Conservation (phyloP, 2,888 invertebrate genomes). For the Eristalinus aeneus region DNA sequence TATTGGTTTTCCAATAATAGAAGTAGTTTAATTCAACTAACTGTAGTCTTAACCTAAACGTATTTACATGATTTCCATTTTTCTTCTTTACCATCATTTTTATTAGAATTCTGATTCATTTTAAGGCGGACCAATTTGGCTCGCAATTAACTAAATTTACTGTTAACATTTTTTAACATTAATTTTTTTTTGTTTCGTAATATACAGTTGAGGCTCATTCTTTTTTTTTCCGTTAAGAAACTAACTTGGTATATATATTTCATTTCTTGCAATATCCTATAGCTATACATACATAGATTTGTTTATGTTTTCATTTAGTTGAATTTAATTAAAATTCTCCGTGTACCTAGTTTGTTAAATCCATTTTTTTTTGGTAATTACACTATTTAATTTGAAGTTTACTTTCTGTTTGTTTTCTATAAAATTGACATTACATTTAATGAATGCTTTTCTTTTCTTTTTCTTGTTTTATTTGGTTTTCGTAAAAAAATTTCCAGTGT, state of each 20-base stretch:
- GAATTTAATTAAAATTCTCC: slow-evolving; percentile 35
- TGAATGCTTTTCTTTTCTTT: slow-evolving; percentile 24
- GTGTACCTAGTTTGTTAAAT: slow-evolving; percentile 39
- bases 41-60: slow-evolving; percentile 49
- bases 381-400: slow-evolving; percentile 43
- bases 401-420: slow-evolving; percentile 59
- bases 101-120: slow-evolving; percentile 25
- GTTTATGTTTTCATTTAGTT: slow-evolving; percentile 20
- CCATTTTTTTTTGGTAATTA: slow-evolving; percentile 27
- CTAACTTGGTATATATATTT: slow-evolving; percentile 13
- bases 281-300: slow-evolving; percentile 32
- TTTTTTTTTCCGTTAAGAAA: slow-evolving; percentile 49
- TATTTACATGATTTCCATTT: slow-evolving; percentile 54
- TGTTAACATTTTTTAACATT: slow-evolving; percentile 61
- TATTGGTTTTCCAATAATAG: slow-evolving; percentile 31
- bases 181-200: slow-evolving; percentile 29
- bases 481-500: slow-evolving; percentile 40
- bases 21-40: slow-evolving; percentile 45
- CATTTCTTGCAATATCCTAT: slow-evolving; percentile 32
- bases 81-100: background rate
- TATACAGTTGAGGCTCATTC: slow-evolving; percentile 41
- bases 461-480: slow-evolving; percentile 27
- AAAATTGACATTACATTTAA: slow-evolving; percentile 70
- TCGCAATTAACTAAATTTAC: slow-evolving; percentile 59
- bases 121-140: slow-evolving; percentile 62